phyloP scores from a whole-genome alignment of 2,797 vertebrate genomes.

The Enteromius radiatus region DNA sequence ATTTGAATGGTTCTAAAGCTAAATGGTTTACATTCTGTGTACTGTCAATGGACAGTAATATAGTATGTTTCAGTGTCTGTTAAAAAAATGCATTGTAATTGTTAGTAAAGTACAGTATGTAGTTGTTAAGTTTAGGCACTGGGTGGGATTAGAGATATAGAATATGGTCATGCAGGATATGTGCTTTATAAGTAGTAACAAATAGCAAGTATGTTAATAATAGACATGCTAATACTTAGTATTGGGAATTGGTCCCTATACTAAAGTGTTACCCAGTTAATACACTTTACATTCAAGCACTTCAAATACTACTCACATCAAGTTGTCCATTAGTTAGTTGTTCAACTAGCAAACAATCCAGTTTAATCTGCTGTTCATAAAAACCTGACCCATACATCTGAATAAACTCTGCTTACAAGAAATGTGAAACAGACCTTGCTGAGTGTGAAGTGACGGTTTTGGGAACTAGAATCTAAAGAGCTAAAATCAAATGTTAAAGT shows the following conservation, averaged over 20 bases:
- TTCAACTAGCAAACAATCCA: neutral
- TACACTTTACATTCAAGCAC: neutral
- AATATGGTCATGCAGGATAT: no score
- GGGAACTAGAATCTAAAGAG: neutral
- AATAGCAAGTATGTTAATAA: no score
- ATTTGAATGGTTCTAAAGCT: neutral
- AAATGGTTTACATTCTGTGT: neutral
- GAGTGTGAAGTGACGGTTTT: constrained; percentile 34
- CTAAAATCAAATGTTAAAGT: neutral
- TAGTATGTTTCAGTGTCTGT: neutral
- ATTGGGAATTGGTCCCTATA: neutral
- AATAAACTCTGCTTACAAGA: neutral
- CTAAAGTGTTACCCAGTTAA: neutral
- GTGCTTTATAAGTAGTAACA: no score
- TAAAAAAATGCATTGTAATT: neutral
- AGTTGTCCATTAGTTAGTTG: neutral
- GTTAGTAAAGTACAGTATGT: no score
- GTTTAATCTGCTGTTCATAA: neutral
- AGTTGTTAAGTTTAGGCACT: no score
- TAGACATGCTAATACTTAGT: neutral
- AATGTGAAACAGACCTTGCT: constrained; percentile 14
- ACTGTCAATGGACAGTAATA: neutral
- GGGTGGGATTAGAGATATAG: no score
- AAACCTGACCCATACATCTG: neutral
- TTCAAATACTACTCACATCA: neutral